Conservation (phyloP, 2,888 invertebrate species). For the Arctia plantaginis region DNA sequence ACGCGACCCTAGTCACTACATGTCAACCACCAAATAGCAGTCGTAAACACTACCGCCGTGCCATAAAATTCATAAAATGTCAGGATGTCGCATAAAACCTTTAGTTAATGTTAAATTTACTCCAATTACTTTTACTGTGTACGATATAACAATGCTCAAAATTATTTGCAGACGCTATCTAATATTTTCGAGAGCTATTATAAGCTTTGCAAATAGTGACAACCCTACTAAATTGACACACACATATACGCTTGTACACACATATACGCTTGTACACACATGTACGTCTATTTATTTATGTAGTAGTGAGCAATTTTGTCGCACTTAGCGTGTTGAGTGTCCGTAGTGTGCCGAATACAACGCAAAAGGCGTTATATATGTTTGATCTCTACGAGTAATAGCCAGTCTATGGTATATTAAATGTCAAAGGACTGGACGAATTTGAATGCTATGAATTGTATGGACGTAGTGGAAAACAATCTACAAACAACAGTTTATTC, state of each 20-base stretch:
- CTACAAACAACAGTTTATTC: not conserved
- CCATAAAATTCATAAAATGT: not conserved
- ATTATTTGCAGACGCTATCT: not conserved
- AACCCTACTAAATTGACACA: not conserved
- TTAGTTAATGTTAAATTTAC: not conserved
- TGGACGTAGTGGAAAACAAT: not conserved
- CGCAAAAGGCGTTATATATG: not conserved
- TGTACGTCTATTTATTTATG: not conserved
- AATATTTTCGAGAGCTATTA: not conserved
- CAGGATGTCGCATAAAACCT: not conserved
- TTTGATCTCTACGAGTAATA: not conserved
- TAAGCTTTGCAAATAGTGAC: not conserved
- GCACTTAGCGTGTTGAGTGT: not conserved
- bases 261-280: not conserved
- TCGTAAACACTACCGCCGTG: not conserved
- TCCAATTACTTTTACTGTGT: not conserved
- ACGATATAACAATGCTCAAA: not conserved
- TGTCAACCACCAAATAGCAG: not conserved
- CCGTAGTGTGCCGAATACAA: not conserved
- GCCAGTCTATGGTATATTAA: not conserved
- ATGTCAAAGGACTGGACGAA: not conserved
- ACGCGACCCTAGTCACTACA: not conserved
- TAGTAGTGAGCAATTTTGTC: not conserved
- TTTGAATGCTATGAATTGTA: not conserved
- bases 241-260: not conserved